These are phyloP conservation scores for Apis mellifera DNA, from an alignment of 1,140 invertebrate species.

Conservation along the genomic window DNA sequence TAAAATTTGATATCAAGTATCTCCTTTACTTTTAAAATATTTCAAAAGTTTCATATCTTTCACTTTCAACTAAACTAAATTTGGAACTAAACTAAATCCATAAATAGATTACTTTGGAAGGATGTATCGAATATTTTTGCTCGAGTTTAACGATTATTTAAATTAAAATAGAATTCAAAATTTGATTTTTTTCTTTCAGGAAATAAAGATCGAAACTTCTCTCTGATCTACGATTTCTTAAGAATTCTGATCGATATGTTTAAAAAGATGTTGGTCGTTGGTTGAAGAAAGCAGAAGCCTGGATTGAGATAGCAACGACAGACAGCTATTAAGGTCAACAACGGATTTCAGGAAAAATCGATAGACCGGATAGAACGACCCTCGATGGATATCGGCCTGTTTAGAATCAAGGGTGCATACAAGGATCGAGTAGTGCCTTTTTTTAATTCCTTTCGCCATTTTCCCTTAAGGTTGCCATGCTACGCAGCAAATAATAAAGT, in stretches of 20 bases:
- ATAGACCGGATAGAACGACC: slow-evolving; percentile 45
- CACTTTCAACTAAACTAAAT: no score
- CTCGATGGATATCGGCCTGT: slow-evolving; percentile 48
- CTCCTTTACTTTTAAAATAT: no score
- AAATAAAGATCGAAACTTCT: not conserved
- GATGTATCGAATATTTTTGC: no score
- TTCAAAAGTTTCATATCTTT: no score
- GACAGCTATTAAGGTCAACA: slow-evolving; percentile 55
- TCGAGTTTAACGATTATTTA: no score
- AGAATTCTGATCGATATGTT: slow-evolving; percentile 13
- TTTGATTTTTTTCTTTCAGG: no score
- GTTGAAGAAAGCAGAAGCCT: slow-evolving; percentile 4
- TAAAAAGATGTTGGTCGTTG: slow-evolving; percentile 23
- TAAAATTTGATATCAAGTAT: no score
- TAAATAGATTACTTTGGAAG: no score
- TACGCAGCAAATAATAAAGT: not conserved
- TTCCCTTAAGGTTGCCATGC: not conserved
- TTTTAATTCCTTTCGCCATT: slow-evolving; percentile 22
- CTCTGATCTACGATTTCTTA: no score
- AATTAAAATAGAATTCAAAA: no score
- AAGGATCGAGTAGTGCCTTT: slow-evolving; percentile 35
- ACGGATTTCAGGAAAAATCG: slow-evolving; percentile 60
- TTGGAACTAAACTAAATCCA: no score
- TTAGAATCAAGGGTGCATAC: slow-evolving; percentile 40
- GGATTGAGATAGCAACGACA: slow-evolving; percentile 35